Base-by-base conservation (phyloP, 2,113 vertebrate species). In the Thunnus maccoyii region DNA sequence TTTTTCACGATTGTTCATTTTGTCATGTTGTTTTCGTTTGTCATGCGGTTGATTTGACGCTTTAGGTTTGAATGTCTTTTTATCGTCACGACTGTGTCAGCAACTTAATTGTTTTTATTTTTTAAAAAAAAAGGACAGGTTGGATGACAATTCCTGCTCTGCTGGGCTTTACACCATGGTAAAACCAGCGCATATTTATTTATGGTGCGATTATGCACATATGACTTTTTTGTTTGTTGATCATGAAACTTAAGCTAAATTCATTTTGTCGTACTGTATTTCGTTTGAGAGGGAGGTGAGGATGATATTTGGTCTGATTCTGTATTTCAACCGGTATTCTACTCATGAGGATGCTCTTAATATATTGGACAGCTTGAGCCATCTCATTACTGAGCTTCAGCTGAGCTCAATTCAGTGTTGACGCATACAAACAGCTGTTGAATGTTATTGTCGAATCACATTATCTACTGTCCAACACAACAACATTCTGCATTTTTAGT, bases 31-130 rank as follows among this genome's bases (percentile, higher is more conserved):
- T 78, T 87, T 88, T 88, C 47, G 64, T 91, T 30, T 84, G 75
- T 93, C 80, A 82, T 54, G 48, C 60, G 30, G 66, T 90, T 91
- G 73, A 90, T 88, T 92, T 86, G 76, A 89, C 47, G 78, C 90
- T 88, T 92, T 94, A 88, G 87, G 92, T 93, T 94, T 93, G 93
- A 93, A 94, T 94, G 93, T 93, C 93, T 91, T 93, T 91, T 89
- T 84, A 91, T 84, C 83, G 87, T 88, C 75, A 44, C 56, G 18
- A 82, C 78, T 82, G 58, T 84, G 90, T 92, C 87, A 56, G 83
- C 78, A 50, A 84, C 75, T 76, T 85, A 51, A 77, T 80, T 78
- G 81, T 89, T 85, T 90, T 90, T 72, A 44, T 89, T 91, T 83
- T 9, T 9, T 2, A 25, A 65, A 85, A 82, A 83, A 77, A 66